These are phyloP conservation scores for Acipenser oxyrinchus DNA, from an alignment of 2,797 vertebrate species.

Conservation along the genomic window DNA sequence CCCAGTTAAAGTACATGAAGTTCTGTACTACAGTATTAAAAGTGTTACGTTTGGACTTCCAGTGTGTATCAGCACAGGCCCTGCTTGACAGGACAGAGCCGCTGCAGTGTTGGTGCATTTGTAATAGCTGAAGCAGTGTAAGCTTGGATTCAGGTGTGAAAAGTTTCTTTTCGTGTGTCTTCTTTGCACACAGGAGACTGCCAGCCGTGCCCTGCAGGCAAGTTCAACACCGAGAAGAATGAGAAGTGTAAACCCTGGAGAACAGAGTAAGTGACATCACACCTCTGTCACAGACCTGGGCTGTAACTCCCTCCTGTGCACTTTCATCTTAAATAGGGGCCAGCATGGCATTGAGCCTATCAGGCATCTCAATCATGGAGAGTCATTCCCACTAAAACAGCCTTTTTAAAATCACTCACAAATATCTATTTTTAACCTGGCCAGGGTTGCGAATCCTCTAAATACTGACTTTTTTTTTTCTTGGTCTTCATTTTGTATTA, in stretches of 20 bases:
- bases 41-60: neutral
- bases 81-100: neutral
- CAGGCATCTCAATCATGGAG: neutral
- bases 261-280: constrained; percentile 33
- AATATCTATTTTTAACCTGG: no score
- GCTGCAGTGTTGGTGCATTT: neutral
- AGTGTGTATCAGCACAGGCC: neutral
- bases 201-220: constrained; percentile 44
- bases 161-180: neutral
- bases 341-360: neutral
- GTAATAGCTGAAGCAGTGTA: neutral
- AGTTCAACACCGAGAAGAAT: constrained; percentile 50
- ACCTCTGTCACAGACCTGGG: neutral
- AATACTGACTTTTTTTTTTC: no score
- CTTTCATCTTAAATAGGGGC: neutral
- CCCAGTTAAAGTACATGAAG: neutral
- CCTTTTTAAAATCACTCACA: neutral
- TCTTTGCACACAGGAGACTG: constrained; percentile 43
- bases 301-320: neutral
- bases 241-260: constrained; percentile 49
- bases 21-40: no score
- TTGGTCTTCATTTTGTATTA: no score
- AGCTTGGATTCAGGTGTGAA: neutral
- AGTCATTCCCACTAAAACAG: neutral
- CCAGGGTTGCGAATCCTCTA: no score